phyloP scores from a whole-genome alignment of 1,140 invertebrate species.

The Drosophila ananassae region DNA sequence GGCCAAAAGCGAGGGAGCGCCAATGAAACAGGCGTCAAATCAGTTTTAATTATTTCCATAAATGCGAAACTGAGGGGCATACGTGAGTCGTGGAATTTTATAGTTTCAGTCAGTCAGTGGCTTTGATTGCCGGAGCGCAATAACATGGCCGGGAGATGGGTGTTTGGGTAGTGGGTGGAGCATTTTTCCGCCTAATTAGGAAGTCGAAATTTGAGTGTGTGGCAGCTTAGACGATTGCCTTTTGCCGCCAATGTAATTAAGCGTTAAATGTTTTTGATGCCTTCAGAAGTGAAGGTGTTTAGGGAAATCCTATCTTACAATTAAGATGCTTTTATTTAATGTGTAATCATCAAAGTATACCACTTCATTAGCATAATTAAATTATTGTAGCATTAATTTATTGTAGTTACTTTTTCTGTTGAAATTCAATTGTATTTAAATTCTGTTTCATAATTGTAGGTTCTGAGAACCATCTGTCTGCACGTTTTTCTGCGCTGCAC shows the following conservation, averaged over 20 bases:
- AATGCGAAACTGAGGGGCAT: conserved; percentile 44
- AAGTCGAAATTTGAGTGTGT: conserved; percentile 45
- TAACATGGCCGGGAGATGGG: conserved; percentile 3
- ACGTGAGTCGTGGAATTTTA: conserved; percentile 62
- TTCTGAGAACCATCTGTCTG: conserved; percentile 13
- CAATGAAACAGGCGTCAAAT: conserved; percentile 62
- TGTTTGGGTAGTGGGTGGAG: conserved; percentile 1
- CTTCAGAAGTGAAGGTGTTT: conserved; percentile 11
- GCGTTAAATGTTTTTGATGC: conserved; percentile 60
- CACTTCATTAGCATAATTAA: no score
- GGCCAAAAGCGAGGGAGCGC: conserved; percentile 16
- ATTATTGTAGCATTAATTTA: no score
- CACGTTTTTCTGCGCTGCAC: conserved; percentile 47
- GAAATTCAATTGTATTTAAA: no score
- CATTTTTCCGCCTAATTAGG: conserved; percentile 67
- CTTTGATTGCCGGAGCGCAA: conserved; percentile 70
- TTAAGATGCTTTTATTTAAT: not conserved
- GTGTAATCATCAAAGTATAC: no score
- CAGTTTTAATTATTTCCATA: conserved; percentile 80
- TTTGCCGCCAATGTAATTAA: conserved; percentile 46
- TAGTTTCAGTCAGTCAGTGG: conserved; percentile 35
- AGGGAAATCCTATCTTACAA: not conserved
- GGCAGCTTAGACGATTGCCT: conserved; percentile 18
- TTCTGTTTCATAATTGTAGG: not conserved
- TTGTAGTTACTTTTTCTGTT: no score